phyloP scores from a whole-genome alignment of 2,888 invertebrate genomes.

The Nowickia ferox region DNA sequence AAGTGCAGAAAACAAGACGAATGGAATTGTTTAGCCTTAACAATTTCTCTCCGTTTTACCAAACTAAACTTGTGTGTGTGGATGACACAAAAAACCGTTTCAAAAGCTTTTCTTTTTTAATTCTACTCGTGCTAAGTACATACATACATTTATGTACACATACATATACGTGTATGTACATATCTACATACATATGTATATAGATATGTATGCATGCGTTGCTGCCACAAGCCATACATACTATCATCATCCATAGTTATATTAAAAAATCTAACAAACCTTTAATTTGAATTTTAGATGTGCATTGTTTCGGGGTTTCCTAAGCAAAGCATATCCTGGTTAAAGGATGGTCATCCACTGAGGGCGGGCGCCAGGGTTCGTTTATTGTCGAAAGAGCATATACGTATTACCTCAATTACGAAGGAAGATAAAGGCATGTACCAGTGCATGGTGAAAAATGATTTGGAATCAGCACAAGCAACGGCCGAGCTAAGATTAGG shows the following conservation, averaged over 20 bases:
- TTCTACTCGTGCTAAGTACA: background rate
- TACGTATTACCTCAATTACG: conserved; percentile 87
- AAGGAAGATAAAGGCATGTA: conserved; percentile 94
- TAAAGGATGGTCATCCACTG: conserved; percentile 88
- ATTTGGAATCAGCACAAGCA: conserved; percentile 91
- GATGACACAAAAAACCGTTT: conserved; percentile 31
- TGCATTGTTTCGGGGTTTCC: conserved; percentile 94
- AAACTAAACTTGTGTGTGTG: background rate
- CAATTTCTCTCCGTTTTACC: conserved; percentile 18
- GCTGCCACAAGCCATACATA: background rate
- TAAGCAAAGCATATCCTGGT: conserved; percentile 89
- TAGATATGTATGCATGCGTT: too few species aligned
- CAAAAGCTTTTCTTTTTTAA: conserved; percentile 11
- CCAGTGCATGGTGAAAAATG: conserved; percentile 93
- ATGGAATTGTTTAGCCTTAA: conserved; percentile 26
- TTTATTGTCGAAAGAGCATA: conserved; percentile 84
- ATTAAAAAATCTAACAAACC: conserved; percentile 21
- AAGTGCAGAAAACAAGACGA: conserved; percentile 22
- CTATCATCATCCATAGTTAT: background rate
- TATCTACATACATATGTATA: background rate
- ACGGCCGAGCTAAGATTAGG: conserved; percentile 91
- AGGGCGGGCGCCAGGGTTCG: conserved; percentile 85
- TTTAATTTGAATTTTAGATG: conserved; percentile 82
- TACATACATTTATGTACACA: conserved; percentile 5
- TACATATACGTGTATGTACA: background rate